Evolutionary conservation across 1,140 invertebrate species (phyloP).

Genomic region (Galleria mellonella): DNA sequence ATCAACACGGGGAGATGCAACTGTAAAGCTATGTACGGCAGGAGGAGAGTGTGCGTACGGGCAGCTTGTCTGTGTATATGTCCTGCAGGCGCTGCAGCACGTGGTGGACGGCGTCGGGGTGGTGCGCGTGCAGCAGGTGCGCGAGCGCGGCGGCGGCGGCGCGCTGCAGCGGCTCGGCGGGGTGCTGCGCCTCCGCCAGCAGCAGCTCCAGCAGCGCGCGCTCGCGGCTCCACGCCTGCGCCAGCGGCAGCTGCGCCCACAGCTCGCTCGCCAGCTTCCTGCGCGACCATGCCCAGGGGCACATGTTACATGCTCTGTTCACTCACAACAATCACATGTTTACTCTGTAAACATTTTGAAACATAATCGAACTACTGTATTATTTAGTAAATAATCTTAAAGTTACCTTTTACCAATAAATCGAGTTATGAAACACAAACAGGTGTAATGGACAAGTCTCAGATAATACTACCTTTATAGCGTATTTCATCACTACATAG

Average conservation of each 20-base stretch:
- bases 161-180: conserved; percentile 85
- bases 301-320: too few relatives aligned
- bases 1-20: too few relatives aligned
- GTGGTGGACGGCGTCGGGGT: conserved; percentile 43
- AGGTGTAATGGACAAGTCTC: too few relatives aligned
- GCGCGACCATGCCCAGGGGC: conserved; percentile 17
- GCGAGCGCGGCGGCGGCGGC: conserved; percentile 86
- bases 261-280: conserved; percentile 80
- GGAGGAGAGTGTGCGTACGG: conserved; percentile 27
- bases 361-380: too few relatives aligned
- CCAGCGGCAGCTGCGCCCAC: conserved; percentile 74
- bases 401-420: too few relatives aligned
- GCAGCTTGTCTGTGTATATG: conserved; percentile 86
- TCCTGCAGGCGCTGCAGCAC: conserved; percentile 81
- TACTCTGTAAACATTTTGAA: too few relatives aligned
- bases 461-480: too few relatives aligned
- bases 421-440: too few relatives aligned
- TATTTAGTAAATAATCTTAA: too few relatives aligned
- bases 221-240: conserved; percentile 55
- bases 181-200: conserved; percentile 85
- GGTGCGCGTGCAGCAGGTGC: conserved; percentile 76
- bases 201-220: conserved; percentile 78
- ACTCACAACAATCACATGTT: too few relatives aligned
- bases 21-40: too few relatives aligned
- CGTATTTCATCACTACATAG: too few relatives aligned